A percentile compares a stretch with the other conserved stretches of the same genome.
Conservation (phyloP, 2,113 vertebrate genomes). For the Cyrtonyx montezumae region DNA sequence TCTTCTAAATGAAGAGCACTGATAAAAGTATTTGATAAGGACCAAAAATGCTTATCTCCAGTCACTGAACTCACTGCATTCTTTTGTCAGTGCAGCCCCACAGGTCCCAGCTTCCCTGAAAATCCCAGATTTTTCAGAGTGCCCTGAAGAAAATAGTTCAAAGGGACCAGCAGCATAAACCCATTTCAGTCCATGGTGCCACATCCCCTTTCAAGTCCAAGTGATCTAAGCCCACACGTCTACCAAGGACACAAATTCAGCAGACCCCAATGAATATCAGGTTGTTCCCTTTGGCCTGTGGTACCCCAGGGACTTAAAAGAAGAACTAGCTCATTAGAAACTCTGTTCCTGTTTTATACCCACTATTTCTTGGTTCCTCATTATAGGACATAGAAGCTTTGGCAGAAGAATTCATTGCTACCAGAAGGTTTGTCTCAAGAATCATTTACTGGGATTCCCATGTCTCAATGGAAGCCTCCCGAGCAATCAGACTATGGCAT, state of each 20-base stretch:
- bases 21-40: conserved; percentile 62
- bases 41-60: conserved; percentile 50
- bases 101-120: conserved; percentile 13
- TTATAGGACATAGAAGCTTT: background rate
- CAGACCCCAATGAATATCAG: background rate
- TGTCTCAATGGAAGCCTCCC: rapidly evolving
- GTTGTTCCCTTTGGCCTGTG: background rate
- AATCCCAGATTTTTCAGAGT: conserved; percentile 53
- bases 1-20: conserved; percentile 38
- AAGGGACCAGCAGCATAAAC: conserved; percentile 5
- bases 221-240: background rate
- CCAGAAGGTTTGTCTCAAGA: background rate
- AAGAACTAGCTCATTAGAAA: background rate
- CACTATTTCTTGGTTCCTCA: background rate
- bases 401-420: background rate
- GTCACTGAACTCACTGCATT: conserved; percentile 53
- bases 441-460: background rate
- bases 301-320: background rate
- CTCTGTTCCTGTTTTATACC: background rate
- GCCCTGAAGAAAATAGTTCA: conserved; percentile 58
- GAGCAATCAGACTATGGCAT: background rate
- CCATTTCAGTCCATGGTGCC: background rate
- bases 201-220: background rate
- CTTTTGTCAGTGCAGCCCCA: conserved; percentile 18
- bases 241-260: background rate